Base-by-base conservation (phyloP, 2,888 invertebrate genomes). In the Pasiphila rectangulata region DNA sequence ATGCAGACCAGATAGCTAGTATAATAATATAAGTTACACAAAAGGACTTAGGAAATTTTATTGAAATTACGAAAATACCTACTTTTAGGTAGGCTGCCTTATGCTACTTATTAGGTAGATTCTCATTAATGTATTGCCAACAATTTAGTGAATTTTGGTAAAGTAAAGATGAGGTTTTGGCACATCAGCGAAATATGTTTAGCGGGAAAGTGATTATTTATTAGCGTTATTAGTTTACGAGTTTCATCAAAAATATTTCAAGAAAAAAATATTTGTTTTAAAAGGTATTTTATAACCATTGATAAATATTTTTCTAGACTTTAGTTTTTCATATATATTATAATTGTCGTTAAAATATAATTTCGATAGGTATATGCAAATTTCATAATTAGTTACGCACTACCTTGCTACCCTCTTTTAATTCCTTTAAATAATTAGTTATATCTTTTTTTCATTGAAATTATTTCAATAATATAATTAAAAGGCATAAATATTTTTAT, bases 161-260 rank as follows among this genome's bases (percentile, higher is more conserved):
- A 59, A 61, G 29, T 32, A 47, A 56, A 56, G 15, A 72, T 72
- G 69, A 74, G 64, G 69, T 51, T 82, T 83, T 83, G 82, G 82
- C 82, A 83, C 82, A 78, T 66, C 48, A 53, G 49, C 51, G 46
- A 37, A 45, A 37, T 43, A 43, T 42, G 45, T 32, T 47, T 41
- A 39, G 46, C 46, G 45, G 50, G 36, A 34, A 34, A n/a, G n/a
- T n/a, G n/a, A n/a, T n/a, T n/a, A n/a, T n/a, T 13, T 27, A 27
- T 3, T 7, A 27, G 7, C 12, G 12, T 37, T 42, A 45, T 30
- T 40, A 15, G 2, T 17, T 21, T 35, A 21, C 35, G 35, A 35
- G 35, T 35, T 35, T 35, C 13, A 21, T 35, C 19, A 35, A 35
- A 35, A 13, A 35, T 35, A 35, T 35, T 21, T 35, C 13, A 32